phyloP scores from a whole-genome alignment of 2,888 invertebrate species.

The Idaea dimidiata region DNA sequence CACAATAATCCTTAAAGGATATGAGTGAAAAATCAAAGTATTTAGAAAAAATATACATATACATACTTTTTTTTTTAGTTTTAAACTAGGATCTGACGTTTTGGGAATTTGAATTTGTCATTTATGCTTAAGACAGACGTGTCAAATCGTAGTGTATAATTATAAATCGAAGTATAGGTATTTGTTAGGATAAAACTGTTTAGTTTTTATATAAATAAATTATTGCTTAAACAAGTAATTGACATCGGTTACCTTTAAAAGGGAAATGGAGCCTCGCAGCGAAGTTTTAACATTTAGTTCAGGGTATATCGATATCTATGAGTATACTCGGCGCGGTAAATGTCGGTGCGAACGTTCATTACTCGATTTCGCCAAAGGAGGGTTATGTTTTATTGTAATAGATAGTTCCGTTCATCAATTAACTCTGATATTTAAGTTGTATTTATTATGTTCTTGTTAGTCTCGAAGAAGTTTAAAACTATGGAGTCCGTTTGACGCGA shows the following conservation, averaged over 20 bases:
- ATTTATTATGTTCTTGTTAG: too few species aligned
- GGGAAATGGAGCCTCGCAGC: slow-evolving; percentile 22
- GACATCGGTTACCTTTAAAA: slow-evolving; percentile 30
- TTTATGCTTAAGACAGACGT: too few species aligned
- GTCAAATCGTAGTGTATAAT: too few species aligned
- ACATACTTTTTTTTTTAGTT: slow-evolving; percentile 9
- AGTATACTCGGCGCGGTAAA: not conserved
- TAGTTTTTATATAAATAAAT: slow-evolving; percentile 19
- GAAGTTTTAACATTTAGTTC: slow-evolving; percentile 7
- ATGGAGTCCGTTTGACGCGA: too few species aligned
- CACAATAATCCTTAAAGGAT: slow-evolving; percentile 27
- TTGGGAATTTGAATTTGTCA: too few species aligned
- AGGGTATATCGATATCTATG: not conserved
- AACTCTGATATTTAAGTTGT: too few species aligned
- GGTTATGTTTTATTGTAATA: too few species aligned
- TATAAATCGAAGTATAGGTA: too few species aligned
- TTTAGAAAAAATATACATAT: not conserved
- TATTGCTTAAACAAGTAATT: slow-evolving; percentile 45
- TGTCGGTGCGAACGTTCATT: not conserved
- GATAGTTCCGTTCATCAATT: too few species aligned
- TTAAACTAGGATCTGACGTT: slow-evolving; percentile 5
- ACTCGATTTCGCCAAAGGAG: too few species aligned
- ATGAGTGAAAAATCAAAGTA: slow-evolving; percentile 6
- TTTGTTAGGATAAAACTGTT: too few species aligned
- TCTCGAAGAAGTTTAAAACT: too few species aligned